Conservation (phyloP, 2,113 vertebrate species). For the Romanogobio albipinnatus region DNA sequence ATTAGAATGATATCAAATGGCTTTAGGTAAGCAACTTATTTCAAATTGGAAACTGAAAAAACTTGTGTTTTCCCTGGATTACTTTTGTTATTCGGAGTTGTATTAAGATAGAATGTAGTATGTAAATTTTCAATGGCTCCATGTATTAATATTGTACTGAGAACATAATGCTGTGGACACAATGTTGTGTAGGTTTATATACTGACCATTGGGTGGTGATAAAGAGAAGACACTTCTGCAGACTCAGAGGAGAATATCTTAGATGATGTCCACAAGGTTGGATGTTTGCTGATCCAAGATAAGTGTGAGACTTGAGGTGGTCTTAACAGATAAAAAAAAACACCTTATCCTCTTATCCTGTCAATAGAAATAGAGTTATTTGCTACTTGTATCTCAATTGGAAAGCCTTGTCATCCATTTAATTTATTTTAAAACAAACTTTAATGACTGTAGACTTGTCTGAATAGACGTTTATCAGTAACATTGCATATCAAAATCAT, state of each 20-base stretch:
- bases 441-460: not conserved
- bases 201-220: constrained; percentile 72
- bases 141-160: not conserved
- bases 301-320: not conserved
- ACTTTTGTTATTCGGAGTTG: not conserved
- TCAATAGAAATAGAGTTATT: not conserved
- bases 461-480: not conserved
- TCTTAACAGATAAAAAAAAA: not conserved
- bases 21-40: too few relatives aligned
- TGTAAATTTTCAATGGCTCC: not conserved
- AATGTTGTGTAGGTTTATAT: constrained; percentile 64
- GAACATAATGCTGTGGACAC: not conserved
- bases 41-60: not conserved
- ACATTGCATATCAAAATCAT: not conserved
- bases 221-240: constrained; percentile 42
- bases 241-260: not conserved
- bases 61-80: not conserved
- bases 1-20: not conserved
- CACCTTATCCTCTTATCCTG: not conserved
- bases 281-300: not conserved
- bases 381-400: not conserved
- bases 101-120: not conserved
- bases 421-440: not conserved
- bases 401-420: not conserved
- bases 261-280: not conserved